phyloP scores from a whole-genome alignment of 2,113 vertebrate species.

The Cynoglossus semilaevis region DNA sequence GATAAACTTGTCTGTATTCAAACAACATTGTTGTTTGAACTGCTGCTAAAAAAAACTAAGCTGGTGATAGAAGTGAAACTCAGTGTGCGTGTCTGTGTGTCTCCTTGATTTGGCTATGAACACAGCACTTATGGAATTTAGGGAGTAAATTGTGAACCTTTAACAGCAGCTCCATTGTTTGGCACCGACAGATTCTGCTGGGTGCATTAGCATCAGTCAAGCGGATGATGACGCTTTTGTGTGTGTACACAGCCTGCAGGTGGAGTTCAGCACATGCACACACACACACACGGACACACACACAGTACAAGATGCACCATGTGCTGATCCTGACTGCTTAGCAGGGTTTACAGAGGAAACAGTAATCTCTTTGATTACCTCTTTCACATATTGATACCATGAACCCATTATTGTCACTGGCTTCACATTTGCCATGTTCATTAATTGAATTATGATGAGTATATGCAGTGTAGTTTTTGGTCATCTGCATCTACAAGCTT shows the following conservation, averaged over 20 bases:
- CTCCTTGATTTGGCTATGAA: slow-evolving; percentile 34
- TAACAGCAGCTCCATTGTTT: slow-evolving; percentile 71
- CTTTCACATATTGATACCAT: slow-evolving; percentile 54
- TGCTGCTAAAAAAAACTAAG: slow-evolving; percentile 26
- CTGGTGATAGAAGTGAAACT: slow-evolving; percentile 10
- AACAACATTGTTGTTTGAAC: slow-evolving; percentile 48
- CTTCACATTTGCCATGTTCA: slow-evolving; percentile 6
- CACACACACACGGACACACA: slow-evolving; percentile 26
- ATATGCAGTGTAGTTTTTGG: too few relatives aligned
- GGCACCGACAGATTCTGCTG: slow-evolving; percentile 64
- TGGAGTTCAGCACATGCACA: slow-evolving; percentile 57
- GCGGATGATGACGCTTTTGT: slow-evolving; percentile 73
- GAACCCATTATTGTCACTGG: slow-evolving; percentile 3
- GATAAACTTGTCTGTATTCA: slow-evolving; percentile 63
- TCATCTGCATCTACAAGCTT: too few relatives aligned
- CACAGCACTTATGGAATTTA: slow-evolving; percentile 44
- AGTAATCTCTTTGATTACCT: slow-evolving; percentile 72
- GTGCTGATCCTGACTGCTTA: slow-evolving; percentile 73
- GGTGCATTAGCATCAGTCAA: slow-evolving; percentile 72
- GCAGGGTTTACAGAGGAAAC: slow-evolving; percentile 71
- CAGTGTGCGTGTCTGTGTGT: background rate
- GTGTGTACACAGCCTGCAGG: slow-evolving; percentile 71
- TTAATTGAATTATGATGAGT: too few relatives aligned
- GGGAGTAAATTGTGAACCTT: slow-evolving; percentile 69
- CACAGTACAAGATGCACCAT: slow-evolving; percentile 58